Evolutionary conservation across 2,113 vertebrate genomes (phyloP).

Genomic region (Tenrec ecaudatus): DNA sequence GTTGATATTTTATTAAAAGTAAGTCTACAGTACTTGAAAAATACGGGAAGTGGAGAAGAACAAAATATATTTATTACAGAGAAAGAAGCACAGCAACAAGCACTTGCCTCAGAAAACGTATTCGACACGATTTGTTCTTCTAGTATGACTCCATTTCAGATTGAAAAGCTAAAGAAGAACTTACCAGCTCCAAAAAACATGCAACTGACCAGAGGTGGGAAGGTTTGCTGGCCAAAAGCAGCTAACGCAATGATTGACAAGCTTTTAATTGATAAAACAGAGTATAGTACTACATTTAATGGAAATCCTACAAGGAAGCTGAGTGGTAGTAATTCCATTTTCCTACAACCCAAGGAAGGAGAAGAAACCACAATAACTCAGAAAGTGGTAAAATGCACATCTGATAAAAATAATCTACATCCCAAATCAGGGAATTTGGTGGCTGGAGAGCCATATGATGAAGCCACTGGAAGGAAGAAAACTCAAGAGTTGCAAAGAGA

Average conservation of each 20-base stretch:
- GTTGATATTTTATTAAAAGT: neutral
- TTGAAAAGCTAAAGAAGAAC: neutral
- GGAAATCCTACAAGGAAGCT: neutral
- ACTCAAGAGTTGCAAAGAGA: slow-evolving; percentile 25
- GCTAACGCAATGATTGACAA: neutral
- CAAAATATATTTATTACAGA: neutral
- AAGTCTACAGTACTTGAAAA: neutral
- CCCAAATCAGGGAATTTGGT: neutral
- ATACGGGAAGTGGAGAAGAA: neutral
- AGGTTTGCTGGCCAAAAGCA: neutral
- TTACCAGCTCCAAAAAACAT: neutral
- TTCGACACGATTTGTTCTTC: neutral
- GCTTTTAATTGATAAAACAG: neutral
- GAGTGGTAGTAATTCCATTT: neutral
- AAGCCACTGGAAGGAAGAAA: neutral
- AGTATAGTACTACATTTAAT: neutral
- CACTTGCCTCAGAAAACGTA: neutral
- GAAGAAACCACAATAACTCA: neutral
- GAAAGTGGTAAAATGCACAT: neutral
- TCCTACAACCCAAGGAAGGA: neutral
- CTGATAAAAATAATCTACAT: neutral
- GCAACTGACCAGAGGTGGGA: neutral
- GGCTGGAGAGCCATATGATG: neutral
- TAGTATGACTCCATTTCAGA: neutral
- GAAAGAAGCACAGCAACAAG: neutral